Evolutionary conservation across 2,888 invertebrate species (phyloP), one percentile per base, ranked within the genome.

Genomic region (Sinelater perroti): DNA sequence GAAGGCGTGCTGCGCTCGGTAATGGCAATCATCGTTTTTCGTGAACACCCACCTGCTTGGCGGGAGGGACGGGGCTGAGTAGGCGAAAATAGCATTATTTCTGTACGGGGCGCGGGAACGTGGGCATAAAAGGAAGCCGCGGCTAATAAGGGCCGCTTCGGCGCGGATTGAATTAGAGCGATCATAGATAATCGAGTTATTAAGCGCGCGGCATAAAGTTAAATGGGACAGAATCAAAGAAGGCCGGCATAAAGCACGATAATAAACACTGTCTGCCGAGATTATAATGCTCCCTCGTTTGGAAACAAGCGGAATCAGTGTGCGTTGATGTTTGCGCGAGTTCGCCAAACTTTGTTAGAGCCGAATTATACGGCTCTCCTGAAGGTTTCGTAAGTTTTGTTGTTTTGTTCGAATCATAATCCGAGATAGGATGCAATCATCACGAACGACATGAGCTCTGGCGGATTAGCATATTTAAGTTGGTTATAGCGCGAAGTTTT

Each of bases 141-240:
- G 50, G 51, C 45, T 50, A 51, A 56, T 52, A 33, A 45, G 36
- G 53, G 40, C 42, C 31, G 47, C 47, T 53, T 44, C 11, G 18
- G 21, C 35, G 28, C 6, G 46, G 38, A 60, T 60, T 60, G 45
- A 59, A 61, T 50, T 59, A 49, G 61, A 60, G 54, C 55, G 52
- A 65, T 62, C 60, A 51, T 42, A 62, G 64, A 72, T 70, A 68
- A 71, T 68, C 67, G 64, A 67, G 68, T 70, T 69, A 70, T 69
- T 69, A 65, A 65, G 65, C 67, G 67, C 67, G 69, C 64, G 67
- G 67, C 61, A 66, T 67, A 63, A 71, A 72, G 70, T 70, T 71
- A 67, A 72, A 71, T 69, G 69, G 66, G 50, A 60, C 65, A 66
- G 68, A 70, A 70, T 69, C 66, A 66, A 70, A 69, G 69, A 67